Percentiles rank a stretch among this genome's conserved stretches.
phyloP scores from a whole-genome alignment of 64 coral and sea anemone species.

The Astreopora myriophthalma region DNA sequence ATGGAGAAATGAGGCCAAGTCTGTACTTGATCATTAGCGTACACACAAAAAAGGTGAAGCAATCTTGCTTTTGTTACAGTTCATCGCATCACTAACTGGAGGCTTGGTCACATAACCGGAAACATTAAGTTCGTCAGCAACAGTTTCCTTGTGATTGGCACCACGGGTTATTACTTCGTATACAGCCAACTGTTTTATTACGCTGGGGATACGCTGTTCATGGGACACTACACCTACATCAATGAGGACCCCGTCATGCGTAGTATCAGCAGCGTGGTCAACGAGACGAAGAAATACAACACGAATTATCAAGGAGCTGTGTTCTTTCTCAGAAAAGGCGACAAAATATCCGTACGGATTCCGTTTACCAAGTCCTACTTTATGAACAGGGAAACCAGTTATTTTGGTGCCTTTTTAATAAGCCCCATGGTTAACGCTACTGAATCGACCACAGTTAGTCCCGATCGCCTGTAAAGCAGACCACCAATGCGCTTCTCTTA shows the following conservation, averaged over 20 bases:
- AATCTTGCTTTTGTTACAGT: conserved; percentile 26
- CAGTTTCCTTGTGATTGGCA: conserved; percentile 62
- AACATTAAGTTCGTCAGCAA: conserved; percentile 57
- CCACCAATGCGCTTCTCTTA: neutral
- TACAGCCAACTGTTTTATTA: conserved; percentile 74
- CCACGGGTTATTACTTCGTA: conserved; percentile 61
- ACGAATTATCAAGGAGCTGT: conserved; percentile 69
- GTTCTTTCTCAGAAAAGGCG: conserved; percentile 41
- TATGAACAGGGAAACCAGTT: conserved; percentile 69
- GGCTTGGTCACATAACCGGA: conserved; percentile 32
- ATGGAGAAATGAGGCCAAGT: too few species aligned
- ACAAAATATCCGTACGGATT: conserved; percentile 57
- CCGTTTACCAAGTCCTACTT: conserved; percentile 53
- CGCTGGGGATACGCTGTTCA: conserved; percentile 44
- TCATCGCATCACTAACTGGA: conserved; percentile 77
- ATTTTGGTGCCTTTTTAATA: conserved; percentile 66
- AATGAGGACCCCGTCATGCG: conserved; percentile 55
- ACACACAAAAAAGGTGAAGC: too few species aligned
- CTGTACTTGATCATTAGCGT: too few species aligned
- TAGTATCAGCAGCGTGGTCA: conserved; percentile 54
- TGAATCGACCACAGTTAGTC: neutral
- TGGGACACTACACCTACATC: conserved; percentile 64
- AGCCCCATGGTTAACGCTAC: neutral
- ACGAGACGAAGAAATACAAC: conserved; percentile 47
- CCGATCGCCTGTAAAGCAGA: neutral